Percentiles rank a stretch among this genome's conserved stretches.
Conservation (phyloP, 1,140 invertebrate species). For the Bombus haemorrhoidalis region DNA sequence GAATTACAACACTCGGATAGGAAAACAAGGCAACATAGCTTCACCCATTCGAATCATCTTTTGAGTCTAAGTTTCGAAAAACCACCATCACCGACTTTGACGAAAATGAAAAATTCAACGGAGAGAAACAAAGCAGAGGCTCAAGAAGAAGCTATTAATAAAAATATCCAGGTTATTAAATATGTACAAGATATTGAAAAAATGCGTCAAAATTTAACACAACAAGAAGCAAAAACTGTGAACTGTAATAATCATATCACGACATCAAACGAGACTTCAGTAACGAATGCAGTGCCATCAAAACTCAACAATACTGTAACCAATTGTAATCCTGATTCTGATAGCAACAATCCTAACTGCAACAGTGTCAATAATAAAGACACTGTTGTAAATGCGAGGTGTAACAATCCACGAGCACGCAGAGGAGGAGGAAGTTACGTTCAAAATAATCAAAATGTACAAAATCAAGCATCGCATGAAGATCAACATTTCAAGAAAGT, state of each 20-base stretch:
- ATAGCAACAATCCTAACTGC: constrained; percentile 55
- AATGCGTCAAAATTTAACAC: constrained; percentile 69
- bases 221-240: constrained; percentile 59
- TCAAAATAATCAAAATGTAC: constrained; percentile 63
- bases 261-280: constrained; percentile 62
- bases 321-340: constrained; percentile 56
- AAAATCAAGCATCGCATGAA: constrained; percentile 46
- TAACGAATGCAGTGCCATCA: constrained; percentile 54
- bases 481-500: constrained; percentile 54
- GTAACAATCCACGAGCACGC: constrained; percentile 65
- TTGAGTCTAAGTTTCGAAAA: constrained; percentile 76
- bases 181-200: constrained; percentile 80
- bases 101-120: constrained; percentile 74
- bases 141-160: constrained; percentile 77
- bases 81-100: constrained; percentile 70
- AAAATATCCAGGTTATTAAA: constrained; percentile 77
- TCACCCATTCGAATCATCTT: constrained; percentile 67
- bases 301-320: constrained; percentile 61
- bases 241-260: constrained; percentile 37
- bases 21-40: constrained; percentile 72
- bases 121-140: constrained; percentile 76
- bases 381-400: constrained; percentile 47
- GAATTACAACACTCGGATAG: constrained; percentile 77
- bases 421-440: constrained; percentile 66
- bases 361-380: constrained; percentile 61